phyloP scores from a whole-genome alignment of 2,888 invertebrate species.

The Andrena praecox region DNA sequence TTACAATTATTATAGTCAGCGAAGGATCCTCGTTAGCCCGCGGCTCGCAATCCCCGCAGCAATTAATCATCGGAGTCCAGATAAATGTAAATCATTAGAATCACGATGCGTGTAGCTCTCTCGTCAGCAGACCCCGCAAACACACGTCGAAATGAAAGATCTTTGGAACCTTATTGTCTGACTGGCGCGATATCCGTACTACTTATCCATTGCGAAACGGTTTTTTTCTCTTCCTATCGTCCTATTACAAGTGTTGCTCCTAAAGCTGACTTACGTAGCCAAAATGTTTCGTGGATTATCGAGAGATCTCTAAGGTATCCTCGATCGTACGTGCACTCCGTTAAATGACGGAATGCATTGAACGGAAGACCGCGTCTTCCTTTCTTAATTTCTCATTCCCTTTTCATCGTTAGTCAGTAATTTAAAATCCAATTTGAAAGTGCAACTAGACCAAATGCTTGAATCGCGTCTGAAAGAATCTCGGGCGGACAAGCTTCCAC shows the following conservation, averaged over 20 bases:
- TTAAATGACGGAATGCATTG: not conserved
- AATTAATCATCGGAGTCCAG: constrained; percentile 23
- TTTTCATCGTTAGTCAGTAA: not conserved
- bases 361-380: not conserved
- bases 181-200: constrained; percentile 51
- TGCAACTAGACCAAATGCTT: not conserved
- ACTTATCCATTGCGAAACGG: constrained; percentile 16
- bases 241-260: constrained; percentile 24
- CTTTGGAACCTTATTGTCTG: constrained; percentile 66
- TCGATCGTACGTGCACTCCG: constrained; percentile 52
- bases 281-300: constrained; percentile 37
- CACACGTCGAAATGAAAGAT: constrained; percentile 36
- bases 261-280: constrained; percentile 50
- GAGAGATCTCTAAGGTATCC: constrained; percentile 37
- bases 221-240: constrained; percentile 26
- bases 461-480: not conserved
- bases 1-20: constrained; percentile 17
- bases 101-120: constrained; percentile 10
- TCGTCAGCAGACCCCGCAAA: constrained; percentile 18
- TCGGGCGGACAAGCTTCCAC: constrained; percentile 2
- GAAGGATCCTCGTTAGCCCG: constrained; percentile 42
- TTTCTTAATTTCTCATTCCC: not conserved
- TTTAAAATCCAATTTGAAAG: not conserved
- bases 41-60: constrained; percentile 10
- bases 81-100: constrained; percentile 14